Evolutionary conservation across 2,113 vertebrate genomes (phyloP).

Genomic region (Lagopus leucura): DNA sequence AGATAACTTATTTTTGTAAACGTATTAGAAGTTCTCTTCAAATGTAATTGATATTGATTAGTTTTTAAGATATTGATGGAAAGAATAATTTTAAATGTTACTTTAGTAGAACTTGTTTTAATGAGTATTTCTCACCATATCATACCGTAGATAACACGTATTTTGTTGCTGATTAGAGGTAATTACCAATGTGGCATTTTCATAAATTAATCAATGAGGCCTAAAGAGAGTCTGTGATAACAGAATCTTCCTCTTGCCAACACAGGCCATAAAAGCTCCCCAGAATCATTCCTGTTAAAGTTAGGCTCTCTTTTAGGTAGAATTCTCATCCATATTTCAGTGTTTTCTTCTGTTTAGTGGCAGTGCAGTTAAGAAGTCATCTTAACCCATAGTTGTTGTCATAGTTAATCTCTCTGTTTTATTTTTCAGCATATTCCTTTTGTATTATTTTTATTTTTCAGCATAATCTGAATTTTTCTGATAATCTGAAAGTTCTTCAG

Average conservation of each 20-base stretch:
- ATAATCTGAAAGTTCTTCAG: not conserved
- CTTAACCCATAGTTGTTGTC: not conserved
- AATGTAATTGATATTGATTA: not conserved
- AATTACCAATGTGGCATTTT: not conserved
- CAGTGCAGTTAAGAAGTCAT: not conserved
- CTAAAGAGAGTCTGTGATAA: not conserved
- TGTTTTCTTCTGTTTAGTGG: not conserved
- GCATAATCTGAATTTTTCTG: not conserved
- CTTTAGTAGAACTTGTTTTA: not conserved
- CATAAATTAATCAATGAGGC: not conserved
- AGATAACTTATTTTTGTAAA: not conserved
- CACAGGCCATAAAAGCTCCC: not conserved
- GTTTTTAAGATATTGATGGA: not conserved
- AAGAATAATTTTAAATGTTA: not conserved
- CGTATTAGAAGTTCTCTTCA: not conserved
- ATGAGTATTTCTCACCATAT: not conserved
- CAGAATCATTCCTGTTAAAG: not conserved
- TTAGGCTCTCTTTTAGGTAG: not conserved
- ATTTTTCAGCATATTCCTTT: not conserved
- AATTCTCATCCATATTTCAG: not conserved
- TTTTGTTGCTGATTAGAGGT: not conserved
- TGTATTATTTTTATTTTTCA: not conserved
- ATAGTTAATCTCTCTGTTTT: not conserved
- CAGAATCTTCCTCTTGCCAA: not conserved
- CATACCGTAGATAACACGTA: not conserved